Evolutionary conservation across 1,140 invertebrate genomes (phyloP), one percentile per base, ranked within the genome.

Genomic region (Choristoneura fumiferana): DNA sequence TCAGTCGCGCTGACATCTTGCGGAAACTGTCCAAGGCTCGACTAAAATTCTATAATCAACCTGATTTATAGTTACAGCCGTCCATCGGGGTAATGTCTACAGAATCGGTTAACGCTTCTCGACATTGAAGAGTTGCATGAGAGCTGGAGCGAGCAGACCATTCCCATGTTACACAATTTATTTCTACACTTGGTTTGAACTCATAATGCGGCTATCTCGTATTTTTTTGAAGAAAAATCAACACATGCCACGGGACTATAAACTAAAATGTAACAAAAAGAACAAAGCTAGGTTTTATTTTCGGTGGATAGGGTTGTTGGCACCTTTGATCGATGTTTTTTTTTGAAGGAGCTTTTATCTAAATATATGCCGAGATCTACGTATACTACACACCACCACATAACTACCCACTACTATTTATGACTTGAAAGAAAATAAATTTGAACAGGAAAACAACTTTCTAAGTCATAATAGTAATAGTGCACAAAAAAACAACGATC

Each of bases 1-100:
- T 80, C 84, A 83, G 62, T 49, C 43, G 55, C 62, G 53, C 55
- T 76, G 79, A 77, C 79, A 79, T 60, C 69, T 73, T 58, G 53
- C 67, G 73, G 68, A 74, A 74, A 62, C 57, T 65, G 69, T 73
- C 68, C 67, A 62, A 71, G 60, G 58, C 22, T 64, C 71, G 70
- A 78, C 71, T 40, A 74, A 71, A 76, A 67, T 78, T 73, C 69
- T 79, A 73, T 71, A 71, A 78, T 60, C 65, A 35, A 58, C 29
- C 34, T 57, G 66, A 76, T 74, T 77, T 74, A 75, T 74, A 60
- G 57, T 49, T 49, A 56, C 57, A 61, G 58, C 43, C 64, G 67
- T 59, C 66, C 63, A 62, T 36, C 64, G 64, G 65, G 65, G 67
- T 71, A 58, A 66, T 63, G 63, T 61, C 60, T 68, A 58, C 60